Evolutionary conservation across 53 echinoderm and acorn worm species (phyloP), one percentile per base, ranked within the genome.

Genomic region (Echinarachnius parma): DNA sequence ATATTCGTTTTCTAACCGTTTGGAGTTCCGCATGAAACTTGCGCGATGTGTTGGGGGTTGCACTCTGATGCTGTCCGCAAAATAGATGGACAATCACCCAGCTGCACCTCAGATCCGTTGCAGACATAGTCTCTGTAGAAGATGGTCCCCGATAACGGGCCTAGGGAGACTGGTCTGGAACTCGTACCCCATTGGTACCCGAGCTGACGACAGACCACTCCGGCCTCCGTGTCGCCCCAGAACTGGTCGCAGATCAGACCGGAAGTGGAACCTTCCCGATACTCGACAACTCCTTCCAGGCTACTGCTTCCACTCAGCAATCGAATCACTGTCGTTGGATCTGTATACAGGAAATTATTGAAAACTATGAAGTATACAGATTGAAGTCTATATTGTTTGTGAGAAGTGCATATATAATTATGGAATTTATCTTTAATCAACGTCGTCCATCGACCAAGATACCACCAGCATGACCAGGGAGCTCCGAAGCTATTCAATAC

Each of bases 1-100:
- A n/a, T n/a, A n/a, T n/a, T n/a, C 14, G 57, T 5, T 18, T 65
- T 15, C 19, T 72, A 56, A 72, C 74, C 74, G 24, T 55, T 56
- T 39, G 52, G 52, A 4, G 52, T 10, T 13, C 52, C 20, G 20
- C 52, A 50, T 10, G 14, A 50, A 13, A 50, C 52, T n/a, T 50
- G 52, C 4, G 52, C 52, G 19, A 50, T 19, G 4, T 11, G 4
- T 50, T 50, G 11, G 18, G 14, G 52, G 20, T 50, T 11, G 18
- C 52, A 50, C 4, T 4, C 19, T 10, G 4, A 4, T 50, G 18
- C 14, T 4, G 4, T 4, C 10, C 16, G 4, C 19, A n/a, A 4
- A 4, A 16, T 8, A 5, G 22, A 28, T 7, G 5, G 26, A n/a
- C 57, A 57, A 4, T 57, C 28, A 25, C 26, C 8, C 5, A 57